Conservation (phyloP, 2,888 invertebrate species). For the Cheilosia pagana region DNA sequence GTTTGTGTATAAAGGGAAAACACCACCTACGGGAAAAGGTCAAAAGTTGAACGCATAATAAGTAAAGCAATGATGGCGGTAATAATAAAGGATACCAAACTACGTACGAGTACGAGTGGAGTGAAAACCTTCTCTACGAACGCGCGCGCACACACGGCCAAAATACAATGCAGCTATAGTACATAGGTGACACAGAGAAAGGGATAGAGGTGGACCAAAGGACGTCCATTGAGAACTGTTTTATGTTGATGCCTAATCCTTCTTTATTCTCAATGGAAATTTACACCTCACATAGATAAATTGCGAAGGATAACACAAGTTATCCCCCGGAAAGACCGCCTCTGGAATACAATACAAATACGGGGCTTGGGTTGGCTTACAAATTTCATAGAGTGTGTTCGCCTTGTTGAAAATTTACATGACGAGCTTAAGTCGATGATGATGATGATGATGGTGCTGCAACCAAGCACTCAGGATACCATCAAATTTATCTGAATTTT, state of each 20-base stretch:
- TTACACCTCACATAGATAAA: slow-evolving; percentile 73
- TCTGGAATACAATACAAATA: slow-evolving; percentile 10
- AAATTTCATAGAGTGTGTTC: slow-evolving; percentile 9
- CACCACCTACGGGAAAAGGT: slow-evolving; percentile 50
- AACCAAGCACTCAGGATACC: slow-evolving; percentile 16
- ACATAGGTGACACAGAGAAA: slow-evolving; percentile 13
- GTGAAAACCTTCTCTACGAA: neutral
- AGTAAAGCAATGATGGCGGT: slow-evolving; percentile 50
- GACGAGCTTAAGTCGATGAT: neutral
- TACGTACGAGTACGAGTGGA: neutral
- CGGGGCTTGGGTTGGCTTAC: slow-evolving; percentile 9
- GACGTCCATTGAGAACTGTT: slow-evolving; percentile 37
- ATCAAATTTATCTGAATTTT: slow-evolving; percentile 49
- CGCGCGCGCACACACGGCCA: slow-evolving; percentile 10
- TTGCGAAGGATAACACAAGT: slow-evolving; percentile 53
- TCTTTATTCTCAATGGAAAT: slow-evolving; percentile 62
- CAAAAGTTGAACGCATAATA: slow-evolving; percentile 61
- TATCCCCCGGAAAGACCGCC: slow-evolving; percentile 17
- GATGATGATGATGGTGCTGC: neutral
- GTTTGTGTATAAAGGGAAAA: slow-evolving; percentile 34
- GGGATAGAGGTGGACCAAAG: neutral
- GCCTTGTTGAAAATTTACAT: slow-evolving; percentile 27
- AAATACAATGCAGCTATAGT: neutral
- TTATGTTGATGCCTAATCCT: slow-evolving; percentile 69
- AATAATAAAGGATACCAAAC: slow-evolving; percentile 42